Percentiles rank a stretch among this genome's conserved stretches.
Evolutionary conservation across 2,113 vertebrate genomes (phyloP).

Genomic region (Neogobius melanostomus): DNA sequence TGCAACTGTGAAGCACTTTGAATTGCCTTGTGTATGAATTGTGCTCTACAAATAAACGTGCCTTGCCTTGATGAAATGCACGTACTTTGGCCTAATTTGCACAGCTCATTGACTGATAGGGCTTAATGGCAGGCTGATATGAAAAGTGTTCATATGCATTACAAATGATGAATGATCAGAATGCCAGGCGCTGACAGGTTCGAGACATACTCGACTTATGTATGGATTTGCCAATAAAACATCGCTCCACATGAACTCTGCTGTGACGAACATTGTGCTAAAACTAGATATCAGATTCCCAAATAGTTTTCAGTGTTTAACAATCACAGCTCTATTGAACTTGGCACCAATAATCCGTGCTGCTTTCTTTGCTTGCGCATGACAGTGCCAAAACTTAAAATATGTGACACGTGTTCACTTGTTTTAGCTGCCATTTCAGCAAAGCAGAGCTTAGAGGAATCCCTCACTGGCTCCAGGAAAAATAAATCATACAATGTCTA

Average conservation of each 20-base stretch:
- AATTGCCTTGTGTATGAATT: background rate
- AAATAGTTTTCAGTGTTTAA: slow-evolving; percentile 23
- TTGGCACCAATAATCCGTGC: slow-evolving; percentile 6
- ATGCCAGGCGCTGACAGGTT: background rate
- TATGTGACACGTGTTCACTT: slow-evolving; percentile 13
- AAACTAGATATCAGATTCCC: slow-evolving; percentile 6
- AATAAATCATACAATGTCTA: slow-evolving; percentile 3
- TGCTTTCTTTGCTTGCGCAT: slow-evolving; percentile 16
- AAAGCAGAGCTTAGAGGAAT: slow-evolving; percentile 11
- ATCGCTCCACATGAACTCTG: background rate
- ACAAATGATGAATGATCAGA: background rate
- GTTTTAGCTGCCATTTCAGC: slow-evolving; percentile 15
- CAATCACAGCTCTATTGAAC: slow-evolving; percentile 17
- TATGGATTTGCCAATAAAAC: background rate
- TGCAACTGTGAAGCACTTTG: no score
- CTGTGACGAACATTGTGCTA: slow-evolving; percentile 6
- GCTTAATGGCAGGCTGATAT: background rate
- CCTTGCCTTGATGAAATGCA: background rate
- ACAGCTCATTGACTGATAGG: background rate
- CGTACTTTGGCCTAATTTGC: background rate
- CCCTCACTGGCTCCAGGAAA: slow-evolving; percentile 2
- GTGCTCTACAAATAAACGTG: background rate
- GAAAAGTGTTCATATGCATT: background rate
- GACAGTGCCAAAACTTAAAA: slow-evolving; percentile 19
- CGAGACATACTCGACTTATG: background rate